Conservation (phyloP, 1,140 invertebrate genomes). For the Wasmannia auropunctata region DNA sequence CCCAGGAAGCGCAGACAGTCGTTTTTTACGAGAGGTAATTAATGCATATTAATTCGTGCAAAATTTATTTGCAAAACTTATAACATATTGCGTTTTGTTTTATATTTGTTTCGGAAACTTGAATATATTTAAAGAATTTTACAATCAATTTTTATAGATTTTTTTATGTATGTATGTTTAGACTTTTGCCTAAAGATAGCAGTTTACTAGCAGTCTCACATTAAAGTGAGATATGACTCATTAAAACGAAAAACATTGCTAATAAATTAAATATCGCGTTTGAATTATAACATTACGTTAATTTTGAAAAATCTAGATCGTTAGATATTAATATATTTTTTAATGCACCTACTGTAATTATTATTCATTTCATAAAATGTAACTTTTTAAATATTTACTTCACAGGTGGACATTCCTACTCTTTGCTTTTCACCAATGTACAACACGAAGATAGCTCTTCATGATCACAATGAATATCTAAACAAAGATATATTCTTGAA, state of each 20-base stretch:
- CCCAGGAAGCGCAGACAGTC: slow-evolving; percentile 92
- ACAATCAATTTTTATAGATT: too few species aligned
- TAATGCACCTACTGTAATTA: neutral
- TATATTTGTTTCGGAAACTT: neutral
- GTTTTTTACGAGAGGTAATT: slow-evolving; percentile 89
- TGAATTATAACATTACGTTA: neutral
- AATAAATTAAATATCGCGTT: neutral
- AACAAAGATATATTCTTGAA: slow-evolving; percentile 89
- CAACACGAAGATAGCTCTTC: slow-evolving; percentile 90
- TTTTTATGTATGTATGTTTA: too few species aligned
- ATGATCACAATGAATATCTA: slow-evolving; percentile 91
- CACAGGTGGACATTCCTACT: slow-evolving; percentile 87
- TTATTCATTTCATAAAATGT: neutral
- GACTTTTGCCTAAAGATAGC: too few species aligned
- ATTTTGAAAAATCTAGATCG: neutral
- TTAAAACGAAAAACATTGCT: neutral
- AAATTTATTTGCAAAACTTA: neutral
- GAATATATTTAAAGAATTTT: too few species aligned
- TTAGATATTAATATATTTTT: neutral
- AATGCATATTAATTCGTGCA: too few species aligned
- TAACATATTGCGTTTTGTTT: neutral
- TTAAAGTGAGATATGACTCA: neutral
- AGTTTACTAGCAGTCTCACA: neutral
- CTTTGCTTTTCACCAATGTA: slow-evolving; percentile 92
- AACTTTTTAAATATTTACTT: slow-evolving; percentile 38